phyloP scores from a whole-genome alignment of 1,140 invertebrate species.

The Temnothorax nylanderi region DNA sequence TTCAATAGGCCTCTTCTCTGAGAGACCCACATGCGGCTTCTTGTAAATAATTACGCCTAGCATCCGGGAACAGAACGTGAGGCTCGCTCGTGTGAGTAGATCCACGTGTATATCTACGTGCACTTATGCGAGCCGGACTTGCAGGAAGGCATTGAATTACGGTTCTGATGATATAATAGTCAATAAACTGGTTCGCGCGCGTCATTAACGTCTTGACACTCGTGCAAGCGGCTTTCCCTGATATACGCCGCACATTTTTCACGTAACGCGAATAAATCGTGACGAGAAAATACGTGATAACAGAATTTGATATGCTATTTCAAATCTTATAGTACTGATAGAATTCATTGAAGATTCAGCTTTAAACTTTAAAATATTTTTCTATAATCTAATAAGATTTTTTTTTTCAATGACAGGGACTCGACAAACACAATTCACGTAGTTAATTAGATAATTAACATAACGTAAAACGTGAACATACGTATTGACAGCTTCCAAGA shows the following conservation, averaged over 20 bases:
- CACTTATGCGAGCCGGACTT: constrained; percentile 18
- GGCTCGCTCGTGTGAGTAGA: constrained; percentile 19
- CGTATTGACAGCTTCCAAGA: neutral
- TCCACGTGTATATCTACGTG: neutral
- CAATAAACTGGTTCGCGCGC: constrained; percentile 72
- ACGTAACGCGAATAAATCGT: neutral
- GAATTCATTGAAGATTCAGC: neutral
- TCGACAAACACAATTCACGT: no score
- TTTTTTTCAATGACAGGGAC: no score
- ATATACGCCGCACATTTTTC: neutral
- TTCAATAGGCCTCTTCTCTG: constrained; percentile 34
- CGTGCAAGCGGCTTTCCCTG: constrained; percentile 5
- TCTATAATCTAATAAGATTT: no score
- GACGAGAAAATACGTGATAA: neutral
- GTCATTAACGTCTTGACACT: constrained; percentile 40
- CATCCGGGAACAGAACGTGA: constrained; percentile 62
- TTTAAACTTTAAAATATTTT: neutral
- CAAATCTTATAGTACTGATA: neutral
- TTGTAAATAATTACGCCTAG: constrained; percentile 72
- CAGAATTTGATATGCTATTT: neutral
- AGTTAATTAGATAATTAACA: no score
- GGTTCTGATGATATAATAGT: constrained; percentile 66
- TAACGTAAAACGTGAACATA: neutral
- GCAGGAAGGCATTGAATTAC: constrained; percentile 66
- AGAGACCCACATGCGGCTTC: constrained; percentile 57